phyloP scores from a whole-genome alignment of 2,888 invertebrate genomes.

The Pammene aurita region DNA sequence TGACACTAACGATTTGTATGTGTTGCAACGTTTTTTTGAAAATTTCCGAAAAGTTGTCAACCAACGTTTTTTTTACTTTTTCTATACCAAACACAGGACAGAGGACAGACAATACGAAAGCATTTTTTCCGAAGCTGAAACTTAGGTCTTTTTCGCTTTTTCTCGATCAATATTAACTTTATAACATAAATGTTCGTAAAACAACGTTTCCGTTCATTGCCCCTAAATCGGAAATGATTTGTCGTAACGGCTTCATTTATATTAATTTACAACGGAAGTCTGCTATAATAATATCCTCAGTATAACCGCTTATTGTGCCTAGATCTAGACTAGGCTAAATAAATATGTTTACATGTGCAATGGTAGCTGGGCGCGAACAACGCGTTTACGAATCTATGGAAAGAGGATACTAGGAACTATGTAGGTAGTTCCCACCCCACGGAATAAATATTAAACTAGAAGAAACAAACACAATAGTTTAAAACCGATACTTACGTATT shows the following conservation, averaged over 20 bases:
- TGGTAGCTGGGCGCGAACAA: background rate
- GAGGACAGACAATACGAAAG: no score
- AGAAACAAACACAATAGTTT: no score
- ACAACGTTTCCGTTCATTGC: background rate
- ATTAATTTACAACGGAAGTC: constrained; percentile 15
- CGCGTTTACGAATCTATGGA: background rate
- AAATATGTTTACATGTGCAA: constrained; percentile 18
- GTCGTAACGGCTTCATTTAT: constrained; percentile 20
- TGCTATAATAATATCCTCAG: constrained; percentile 23
- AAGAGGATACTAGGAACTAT: background rate
- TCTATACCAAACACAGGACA: no score
- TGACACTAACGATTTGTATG: background rate
- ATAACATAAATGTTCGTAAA: background rate
- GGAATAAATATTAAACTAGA: no score
- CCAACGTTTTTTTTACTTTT: no score
- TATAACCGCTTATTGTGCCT: constrained; percentile 15
- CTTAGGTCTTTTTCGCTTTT: no score
- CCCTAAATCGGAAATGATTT: constrained; percentile 17
- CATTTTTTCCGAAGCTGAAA: no score
- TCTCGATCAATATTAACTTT: no score
- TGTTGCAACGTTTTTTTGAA: no score
- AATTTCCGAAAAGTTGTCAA: no score
- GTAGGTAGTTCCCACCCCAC: no score
- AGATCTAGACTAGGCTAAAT: constrained; percentile 6
- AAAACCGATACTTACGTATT: no score